These are phyloP conservation scores for Drosophila setosimentum DNA, from an alignment of 2,888 invertebrate genomes.

Conservation along the genomic window DNA sequence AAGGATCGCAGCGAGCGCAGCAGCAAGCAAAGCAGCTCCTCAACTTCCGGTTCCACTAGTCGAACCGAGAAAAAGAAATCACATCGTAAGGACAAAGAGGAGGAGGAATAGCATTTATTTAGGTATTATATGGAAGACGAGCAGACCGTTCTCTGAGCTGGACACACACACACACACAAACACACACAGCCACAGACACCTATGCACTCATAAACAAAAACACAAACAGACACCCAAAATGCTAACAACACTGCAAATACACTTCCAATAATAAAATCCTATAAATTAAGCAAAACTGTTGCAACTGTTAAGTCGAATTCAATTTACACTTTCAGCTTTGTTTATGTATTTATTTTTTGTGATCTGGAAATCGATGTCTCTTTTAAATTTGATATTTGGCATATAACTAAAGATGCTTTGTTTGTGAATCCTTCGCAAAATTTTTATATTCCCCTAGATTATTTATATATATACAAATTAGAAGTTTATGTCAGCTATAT, in stretches of 20 bases:
- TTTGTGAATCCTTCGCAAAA: not conserved
- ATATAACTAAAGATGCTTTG: not conserved
- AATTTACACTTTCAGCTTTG: constrained; percentile 1
- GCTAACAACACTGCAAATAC: constrained; percentile 30
- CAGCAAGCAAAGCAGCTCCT: constrained; percentile 64
- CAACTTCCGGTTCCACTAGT: constrained; percentile 66
- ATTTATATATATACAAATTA: not conserved
- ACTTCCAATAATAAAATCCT: constrained; percentile 63
- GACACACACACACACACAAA: constrained; percentile 17
- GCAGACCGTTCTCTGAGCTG: constrained; percentile 42
- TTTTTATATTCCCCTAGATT: not conserved
- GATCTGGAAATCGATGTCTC: not conserved
- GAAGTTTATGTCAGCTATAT: not conserved
- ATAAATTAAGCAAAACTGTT: constrained; percentile 26
- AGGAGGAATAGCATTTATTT: constrained; percentile 87
- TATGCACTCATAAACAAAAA: not conserved
- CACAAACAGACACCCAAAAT: constrained; percentile 9
- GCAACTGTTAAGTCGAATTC: constrained; percentile 1
- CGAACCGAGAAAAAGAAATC: constrained; percentile 88
- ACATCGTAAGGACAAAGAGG: constrained; percentile 91
- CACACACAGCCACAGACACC: constrained; percentile 14
- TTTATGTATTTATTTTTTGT: not conserved
- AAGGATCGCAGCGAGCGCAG: constrained; percentile 86
- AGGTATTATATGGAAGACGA: constrained; percentile 65
- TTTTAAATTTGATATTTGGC: not conserved